phyloP scores from a whole-genome alignment of 2,113 vertebrate species.

The Loxodonta africana region DNA sequence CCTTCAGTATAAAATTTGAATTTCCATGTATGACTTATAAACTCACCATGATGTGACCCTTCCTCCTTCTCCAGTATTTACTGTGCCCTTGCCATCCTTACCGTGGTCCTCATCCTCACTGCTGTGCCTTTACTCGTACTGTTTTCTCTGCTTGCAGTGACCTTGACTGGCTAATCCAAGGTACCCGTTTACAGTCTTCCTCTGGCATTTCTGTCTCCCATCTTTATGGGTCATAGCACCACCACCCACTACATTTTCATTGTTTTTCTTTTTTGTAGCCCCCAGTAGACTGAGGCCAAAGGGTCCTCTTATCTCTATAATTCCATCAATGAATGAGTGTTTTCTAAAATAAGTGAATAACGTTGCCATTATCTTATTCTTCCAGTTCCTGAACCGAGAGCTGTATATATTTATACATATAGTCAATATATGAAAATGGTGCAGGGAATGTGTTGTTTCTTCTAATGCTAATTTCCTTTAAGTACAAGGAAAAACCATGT shows the following conservation, averaged over 20 bases:
- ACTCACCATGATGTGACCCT: neutral
- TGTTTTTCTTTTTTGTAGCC: neutral
- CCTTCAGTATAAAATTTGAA: neutral
- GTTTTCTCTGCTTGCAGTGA: neutral
- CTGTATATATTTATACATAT: neutral
- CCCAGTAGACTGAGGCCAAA: neutral
- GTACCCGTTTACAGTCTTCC: neutral
- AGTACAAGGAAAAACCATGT: neutral
- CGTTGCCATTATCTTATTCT: neutral
- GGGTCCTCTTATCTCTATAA: neutral
- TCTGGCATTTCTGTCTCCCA: neutral
- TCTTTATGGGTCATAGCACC: neutral
- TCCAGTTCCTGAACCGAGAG: neutral
- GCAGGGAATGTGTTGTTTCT: neutral
- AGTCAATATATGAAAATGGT: neutral
- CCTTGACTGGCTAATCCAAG: neutral
- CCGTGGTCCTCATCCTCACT: neutral
- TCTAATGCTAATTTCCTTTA: neutral
- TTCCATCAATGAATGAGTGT: neutral
- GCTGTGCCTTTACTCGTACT: neutral
- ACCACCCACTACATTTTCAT: neutral
- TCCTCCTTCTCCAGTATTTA: neutral
- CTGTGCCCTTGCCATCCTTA: neutral
- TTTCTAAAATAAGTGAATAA: neutral
- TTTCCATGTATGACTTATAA: neutral